A percentile compares a stretch with the other conserved stretches of the same genome.
These are phyloP conservation scores for Agrilus mali DNA, from an alignment of 2,888 invertebrate genomes.

Conservation along the genomic window DNA sequence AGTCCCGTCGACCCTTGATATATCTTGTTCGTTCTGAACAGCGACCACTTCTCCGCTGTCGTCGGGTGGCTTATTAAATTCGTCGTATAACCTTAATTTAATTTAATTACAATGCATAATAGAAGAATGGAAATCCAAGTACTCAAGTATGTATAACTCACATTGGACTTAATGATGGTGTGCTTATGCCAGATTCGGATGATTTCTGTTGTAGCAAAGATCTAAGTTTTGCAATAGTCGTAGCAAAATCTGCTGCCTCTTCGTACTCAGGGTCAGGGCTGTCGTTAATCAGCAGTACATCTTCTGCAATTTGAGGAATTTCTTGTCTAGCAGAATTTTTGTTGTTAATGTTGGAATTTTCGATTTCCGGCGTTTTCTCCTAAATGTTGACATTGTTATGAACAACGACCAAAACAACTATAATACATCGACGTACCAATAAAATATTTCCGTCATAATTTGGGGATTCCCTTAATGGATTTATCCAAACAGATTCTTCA, in stretches of 20 bases:
- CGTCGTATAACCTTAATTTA: slow-evolving; percentile 14
- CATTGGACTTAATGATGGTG: slow-evolving; percentile 33
- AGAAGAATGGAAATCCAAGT: not conserved
- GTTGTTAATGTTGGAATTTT: not conserved
- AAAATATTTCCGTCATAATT: slow-evolving; percentile 27
- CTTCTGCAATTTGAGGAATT: slow-evolving; percentile 15
- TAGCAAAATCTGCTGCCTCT: slow-evolving; percentile 58
- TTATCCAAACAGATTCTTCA: slow-evolving; percentile 28
- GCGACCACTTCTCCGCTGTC: slow-evolving; percentile 9
- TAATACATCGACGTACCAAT: slow-evolving; percentile 15
- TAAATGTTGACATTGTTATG: not conserved
- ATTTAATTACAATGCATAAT: not conserved
- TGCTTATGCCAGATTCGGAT: slow-evolving; percentile 29
- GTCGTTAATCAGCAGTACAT: slow-evolving; percentile 12
- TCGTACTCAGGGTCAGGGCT: slow-evolving; percentile 53
- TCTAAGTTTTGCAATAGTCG: slow-evolving; percentile 57
- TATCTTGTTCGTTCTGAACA: slow-evolving; percentile 14
- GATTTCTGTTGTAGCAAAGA: slow-evolving; percentile 48
- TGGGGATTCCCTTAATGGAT: slow-evolving; percentile 25
- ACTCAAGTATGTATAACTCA: slow-evolving; percentile 13
- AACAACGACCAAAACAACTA: not conserved
- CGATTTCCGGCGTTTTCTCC: slow-evolving; percentile 2
- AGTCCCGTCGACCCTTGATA: slow-evolving; percentile 28
- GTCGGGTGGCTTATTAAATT: slow-evolving; percentile 13
- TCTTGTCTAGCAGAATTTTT: slow-evolving; percentile 1